Base-by-base conservation (phyloP, 2,113 vertebrate species). In the Lycocorax pyrrhopterus region DNA sequence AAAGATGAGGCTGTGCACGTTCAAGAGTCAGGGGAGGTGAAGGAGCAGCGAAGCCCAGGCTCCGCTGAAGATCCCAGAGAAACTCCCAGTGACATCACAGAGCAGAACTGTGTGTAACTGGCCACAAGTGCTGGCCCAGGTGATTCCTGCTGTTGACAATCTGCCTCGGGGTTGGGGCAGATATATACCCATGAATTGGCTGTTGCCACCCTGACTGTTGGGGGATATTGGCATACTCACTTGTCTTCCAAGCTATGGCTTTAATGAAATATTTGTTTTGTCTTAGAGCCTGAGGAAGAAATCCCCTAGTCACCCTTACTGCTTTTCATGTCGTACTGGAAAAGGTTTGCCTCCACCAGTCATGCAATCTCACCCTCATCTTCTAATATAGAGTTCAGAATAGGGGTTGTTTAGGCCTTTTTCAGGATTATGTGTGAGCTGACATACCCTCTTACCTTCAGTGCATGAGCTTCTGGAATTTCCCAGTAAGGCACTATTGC, bases 341-440 rank as follows among this genome's bases (percentile, higher is more conserved):
- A 71, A 89, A 71, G 9, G 4, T 62, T 84, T 83, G 9, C 35
- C 93, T 85, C 33, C 56, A 51, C 10, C 62, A 44, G 6, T 32
- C 49, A 32, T 0, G 0, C 5, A 39, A 18, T 5, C 29, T 77
- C 51, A 44, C 7, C 26, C 37, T 52, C 13, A 33, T 55, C 16
- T 90, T 51, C 29, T 47, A 33, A 51, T 16, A 26, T 1, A 17
- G 7, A 73, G 9, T 14, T 78, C 33, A 69, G 60, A 86, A 51
- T 2, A 53, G 23, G 11, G 32, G 12, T 13, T 49, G 13, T 53
- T 81, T 18, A 58, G 39, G 26, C 14, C 35, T 53, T 71, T 84
- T 82, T 73, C 33, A 58, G 80, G 33, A 17, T 73, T 44, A 20
- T 23, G 12, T 73, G 13, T 89, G 52, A 82, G 12, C 19, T 73